Evolutionary conservation across 2,888 invertebrate genomes (phyloP).

Genomic region (Cynaeus angustus): DNA sequence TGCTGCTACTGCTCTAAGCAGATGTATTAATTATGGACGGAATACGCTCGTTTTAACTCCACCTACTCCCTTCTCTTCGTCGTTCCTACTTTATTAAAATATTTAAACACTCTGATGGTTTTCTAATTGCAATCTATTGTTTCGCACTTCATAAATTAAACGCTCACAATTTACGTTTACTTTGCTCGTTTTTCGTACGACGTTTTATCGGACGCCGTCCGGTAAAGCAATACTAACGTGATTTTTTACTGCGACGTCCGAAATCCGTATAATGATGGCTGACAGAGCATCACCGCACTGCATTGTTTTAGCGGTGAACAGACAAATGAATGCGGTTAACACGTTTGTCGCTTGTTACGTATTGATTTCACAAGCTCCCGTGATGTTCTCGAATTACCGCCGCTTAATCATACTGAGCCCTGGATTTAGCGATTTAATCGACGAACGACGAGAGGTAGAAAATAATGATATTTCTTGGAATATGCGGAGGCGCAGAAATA

Average conservation of each 20-base stretch:
- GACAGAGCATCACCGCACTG: constrained; percentile 69
- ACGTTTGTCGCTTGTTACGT: constrained; percentile 71
- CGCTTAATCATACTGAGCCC: constrained; percentile 69
- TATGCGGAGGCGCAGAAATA: background rate
- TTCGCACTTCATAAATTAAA: constrained; percentile 49
- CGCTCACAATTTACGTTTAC: constrained; percentile 4
- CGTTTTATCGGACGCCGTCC: too few species aligned
- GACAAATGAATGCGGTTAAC: constrained; percentile 73
- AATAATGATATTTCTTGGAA: background rate
- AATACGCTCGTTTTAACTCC: constrained; percentile 66
- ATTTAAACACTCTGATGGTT: constrained; percentile 60
- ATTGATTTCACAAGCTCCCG: constrained; percentile 70
- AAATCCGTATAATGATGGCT: constrained; percentile 55
- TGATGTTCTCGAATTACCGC: constrained; percentile 69
- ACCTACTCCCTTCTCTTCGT: constrained; percentile 52
- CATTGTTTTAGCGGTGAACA: constrained; percentile 72
- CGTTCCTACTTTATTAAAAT: constrained; percentile 61
- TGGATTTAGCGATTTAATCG: constrained; percentile 65
- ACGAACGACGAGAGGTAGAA: constrained; percentile 14
- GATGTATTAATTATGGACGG: constrained; percentile 71
- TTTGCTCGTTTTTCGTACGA: constrained; percentile 30
- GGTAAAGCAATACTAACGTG: too few species aligned
- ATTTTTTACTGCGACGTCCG: background rate
- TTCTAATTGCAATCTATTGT: constrained; percentile 59
- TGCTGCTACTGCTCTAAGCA: constrained; percentile 68